Evolutionary conservation across 1,140 invertebrate genomes (phyloP), one percentile per base, ranked within the genome.

Genomic region (Drosophila carrolli): DNA sequence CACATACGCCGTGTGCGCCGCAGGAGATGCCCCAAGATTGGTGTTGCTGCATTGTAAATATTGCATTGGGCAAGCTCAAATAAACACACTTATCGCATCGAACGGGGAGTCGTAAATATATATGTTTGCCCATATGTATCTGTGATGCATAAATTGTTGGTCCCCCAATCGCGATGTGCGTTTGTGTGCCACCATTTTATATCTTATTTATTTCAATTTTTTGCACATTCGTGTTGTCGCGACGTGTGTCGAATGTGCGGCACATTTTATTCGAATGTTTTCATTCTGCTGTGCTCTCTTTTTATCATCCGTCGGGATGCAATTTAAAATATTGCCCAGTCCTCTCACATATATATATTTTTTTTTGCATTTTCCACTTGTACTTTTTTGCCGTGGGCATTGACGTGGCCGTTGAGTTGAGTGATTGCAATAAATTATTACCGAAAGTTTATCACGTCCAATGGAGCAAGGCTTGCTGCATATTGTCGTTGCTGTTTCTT

Each of bases 151-250:
- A 86, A 86, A 86, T 86, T 86, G 58, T 50, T 53, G 71, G 16
- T 38, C 6, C 14, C 61, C 38, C 56, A 56, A 50, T 71, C 51
- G 53, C 13, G 23, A 14, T 43, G 55, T 66, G 63, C 55, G 63
- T 70, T 75, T 75, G 61, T 74, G 62, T 74, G 62, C 70, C 55
- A 53, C 66, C 61, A 65, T 78, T 86, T 86, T 88, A 86, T 88
- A 86, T 86, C 82, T 86, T 86, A 88, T 86, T 86, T 88, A 86
- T 86, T 86, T 86, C 83, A 88, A 88, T 88, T 86, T 82, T 80
- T 83, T 83, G 70, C 76, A 60, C 81, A 84, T 79, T 75, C 76
- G 75, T 71, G 75, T 75, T 71, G 51, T 66, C 72, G 70, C 80
- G 75, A 79, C 75, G 80, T 79, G 80, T 83, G 58, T 82, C 79